These are phyloP conservation scores for Sebastes baramenuke DNA, from an alignment of 2,797 vertebrate genomes.

Conservation along the genomic window DNA sequence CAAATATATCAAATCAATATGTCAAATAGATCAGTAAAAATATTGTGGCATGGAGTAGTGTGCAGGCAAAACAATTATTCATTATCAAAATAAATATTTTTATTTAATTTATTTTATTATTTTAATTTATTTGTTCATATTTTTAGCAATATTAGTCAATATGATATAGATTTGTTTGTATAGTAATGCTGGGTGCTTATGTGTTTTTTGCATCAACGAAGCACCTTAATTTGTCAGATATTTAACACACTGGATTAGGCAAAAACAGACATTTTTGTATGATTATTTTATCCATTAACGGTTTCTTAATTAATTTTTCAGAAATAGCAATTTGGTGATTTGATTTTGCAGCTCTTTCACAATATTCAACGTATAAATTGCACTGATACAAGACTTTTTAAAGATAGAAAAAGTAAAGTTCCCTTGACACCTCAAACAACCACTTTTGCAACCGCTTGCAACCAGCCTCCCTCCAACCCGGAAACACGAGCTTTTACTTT, in stretches of 20 bases:
- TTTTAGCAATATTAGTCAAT: neutral
- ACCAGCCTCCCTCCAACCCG: neutral
- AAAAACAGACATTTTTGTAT: neutral
- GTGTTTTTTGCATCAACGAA: neutral
- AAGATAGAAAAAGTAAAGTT: neutral
- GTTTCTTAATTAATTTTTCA: neutral
- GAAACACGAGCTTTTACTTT: slow-evolving; percentile 42
- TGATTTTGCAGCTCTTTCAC: neutral
- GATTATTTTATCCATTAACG: neutral
- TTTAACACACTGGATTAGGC: neutral
- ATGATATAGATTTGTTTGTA: neutral
- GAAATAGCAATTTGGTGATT: neutral
- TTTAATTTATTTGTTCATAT: too few relatives aligned
- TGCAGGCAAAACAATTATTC: too few relatives aligned
- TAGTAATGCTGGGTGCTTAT: neutral
- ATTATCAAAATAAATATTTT: neutral
- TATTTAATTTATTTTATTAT: fast-evolving
- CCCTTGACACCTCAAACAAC: neutral
- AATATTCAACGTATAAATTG: neutral
- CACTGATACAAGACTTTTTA: neutral
- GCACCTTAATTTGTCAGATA: neutral
- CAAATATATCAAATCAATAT: too few relatives aligned
- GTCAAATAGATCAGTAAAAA: too few relatives aligned
- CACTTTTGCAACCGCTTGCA: neutral
- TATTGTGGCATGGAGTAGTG: too few relatives aligned